Percentiles rank a stretch among this genome's conserved stretches.
These are phyloP conservation scores for Blastobasis adustella DNA, from an alignment of 2,888 invertebrate genomes.

Conservation along the genomic window DNA sequence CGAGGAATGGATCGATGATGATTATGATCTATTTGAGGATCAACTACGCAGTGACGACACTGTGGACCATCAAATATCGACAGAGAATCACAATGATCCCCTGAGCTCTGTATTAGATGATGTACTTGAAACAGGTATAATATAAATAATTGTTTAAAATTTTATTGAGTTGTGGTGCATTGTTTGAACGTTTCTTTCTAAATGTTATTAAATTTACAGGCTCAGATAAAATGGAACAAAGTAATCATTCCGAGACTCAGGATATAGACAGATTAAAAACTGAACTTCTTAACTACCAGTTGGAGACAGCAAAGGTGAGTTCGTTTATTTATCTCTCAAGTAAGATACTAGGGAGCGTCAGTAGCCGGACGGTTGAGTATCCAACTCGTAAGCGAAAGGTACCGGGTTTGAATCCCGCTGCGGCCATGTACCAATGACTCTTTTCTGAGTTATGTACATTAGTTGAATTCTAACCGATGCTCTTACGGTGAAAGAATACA, in stretches of 20 bases:
- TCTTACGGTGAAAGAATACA: too few relatives aligned
- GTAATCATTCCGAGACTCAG: constrained; percentile 32
- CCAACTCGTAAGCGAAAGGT: too few relatives aligned
- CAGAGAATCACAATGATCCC: constrained; percentile 28
- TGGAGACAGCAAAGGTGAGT: constrained; percentile 59
- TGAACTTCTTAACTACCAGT: constrained; percentile 50
- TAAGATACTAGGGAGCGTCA: too few relatives aligned
- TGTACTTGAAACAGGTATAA: constrained; percentile 39
- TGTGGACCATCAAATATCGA: constrained; percentile 14
- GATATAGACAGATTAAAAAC: constrained; percentile 46
- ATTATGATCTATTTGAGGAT: constrained; percentile 12
- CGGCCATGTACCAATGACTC: too few relatives aligned
- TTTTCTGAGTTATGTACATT: too few relatives aligned
- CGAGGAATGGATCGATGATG: constrained; percentile 14
- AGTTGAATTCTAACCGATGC: too few relatives aligned
- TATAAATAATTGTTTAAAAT: background rate
- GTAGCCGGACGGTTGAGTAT: too few relatives aligned
- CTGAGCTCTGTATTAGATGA: constrained; percentile 38
- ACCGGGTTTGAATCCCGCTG: too few relatives aligned
- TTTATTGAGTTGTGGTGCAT: background rate
- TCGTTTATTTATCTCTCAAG: background rate
- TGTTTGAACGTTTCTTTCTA: background rate
- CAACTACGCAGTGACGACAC: constrained; percentile 13
- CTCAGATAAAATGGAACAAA: constrained; percentile 15
- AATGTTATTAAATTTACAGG: constrained; percentile 26